phyloP scores from a whole-genome alignment of 2,797 vertebrate genomes.

The Poeciliopsis turneri region DNA sequence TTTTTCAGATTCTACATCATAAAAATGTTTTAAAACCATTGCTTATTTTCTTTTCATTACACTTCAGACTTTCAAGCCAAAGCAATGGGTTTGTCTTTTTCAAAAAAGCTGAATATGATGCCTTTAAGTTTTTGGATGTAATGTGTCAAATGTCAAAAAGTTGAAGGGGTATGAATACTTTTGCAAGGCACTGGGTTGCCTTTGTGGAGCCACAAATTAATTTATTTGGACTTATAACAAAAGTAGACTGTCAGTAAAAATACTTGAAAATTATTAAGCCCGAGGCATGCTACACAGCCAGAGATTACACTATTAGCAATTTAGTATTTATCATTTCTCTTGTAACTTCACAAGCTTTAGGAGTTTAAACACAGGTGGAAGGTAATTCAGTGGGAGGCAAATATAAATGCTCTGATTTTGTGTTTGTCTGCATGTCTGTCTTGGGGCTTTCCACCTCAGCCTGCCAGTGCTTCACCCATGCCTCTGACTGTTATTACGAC shows the following conservation, averaged over 20 bases:
- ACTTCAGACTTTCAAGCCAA: neutral
- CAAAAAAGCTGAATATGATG: neutral
- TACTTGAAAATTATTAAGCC: slow-evolving; percentile 49
- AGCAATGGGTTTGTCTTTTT: neutral
- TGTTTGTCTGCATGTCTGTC: slow-evolving; percentile 47
- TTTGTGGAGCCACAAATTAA: slow-evolving; percentile 19
- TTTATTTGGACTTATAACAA: slow-evolving; percentile 49
- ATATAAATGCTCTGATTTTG: slow-evolving; percentile 42
- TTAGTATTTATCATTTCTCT: slow-evolving; percentile 57
- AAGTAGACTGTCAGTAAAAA: slow-evolving; percentile 41
- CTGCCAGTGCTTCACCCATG: slow-evolving; percentile 94
- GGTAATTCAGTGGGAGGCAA: slow-evolving; percentile 38
- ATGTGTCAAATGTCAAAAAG: neutral
- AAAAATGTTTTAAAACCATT: neutral
- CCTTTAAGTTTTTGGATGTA: neutral
- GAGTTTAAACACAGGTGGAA: slow-evolving; percentile 40
- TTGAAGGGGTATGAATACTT: neutral
- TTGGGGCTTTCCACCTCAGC: slow-evolving; percentile 80
- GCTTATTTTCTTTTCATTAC: neutral
- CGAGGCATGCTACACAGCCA: slow-evolving; percentile 44
- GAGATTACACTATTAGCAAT: slow-evolving; percentile 45
- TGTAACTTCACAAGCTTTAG: slow-evolving; percentile 51
- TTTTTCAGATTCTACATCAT: neutral
- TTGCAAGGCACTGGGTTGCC: neutral
- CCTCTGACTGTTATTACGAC: slow-evolving; percentile 91